Conservation (phyloP, 2,113 vertebrate species). For the Mesitornis unicolor region DNA sequence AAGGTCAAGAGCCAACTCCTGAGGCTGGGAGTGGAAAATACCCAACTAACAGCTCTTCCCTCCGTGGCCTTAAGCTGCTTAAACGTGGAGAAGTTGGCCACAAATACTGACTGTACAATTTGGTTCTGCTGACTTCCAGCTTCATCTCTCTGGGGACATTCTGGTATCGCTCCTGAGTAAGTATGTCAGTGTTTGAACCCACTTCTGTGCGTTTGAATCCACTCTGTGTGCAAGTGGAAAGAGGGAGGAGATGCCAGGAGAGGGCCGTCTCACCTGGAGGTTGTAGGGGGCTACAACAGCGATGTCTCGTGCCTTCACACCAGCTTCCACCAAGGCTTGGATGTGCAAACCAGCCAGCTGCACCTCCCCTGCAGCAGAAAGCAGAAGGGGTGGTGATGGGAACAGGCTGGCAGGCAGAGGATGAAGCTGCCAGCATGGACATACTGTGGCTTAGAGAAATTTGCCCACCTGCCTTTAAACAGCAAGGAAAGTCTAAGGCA, state of each 20-base stretch:
- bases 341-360: constrained; percentile 86
- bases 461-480: neutral
- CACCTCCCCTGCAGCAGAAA: constrained; percentile 83
- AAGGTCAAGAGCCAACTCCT: neutral
- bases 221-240: rapidly evolving
- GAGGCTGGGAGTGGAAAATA: neutral
- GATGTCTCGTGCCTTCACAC: constrained; percentile 84
- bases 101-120: neutral
- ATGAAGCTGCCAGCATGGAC: neutral
- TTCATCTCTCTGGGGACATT: rapidly evolving
- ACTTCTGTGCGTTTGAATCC: too few species aligned
- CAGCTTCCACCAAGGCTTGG: constrained; percentile 84
- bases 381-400: neutral
- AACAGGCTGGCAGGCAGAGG: neutral
- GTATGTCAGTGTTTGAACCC: neutral
- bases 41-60: neutral
- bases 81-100: neutral
- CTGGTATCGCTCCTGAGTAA: neutral
- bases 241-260: neutral
- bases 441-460: rapidly evolving
- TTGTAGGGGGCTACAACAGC: constrained; percentile 94
- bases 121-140: neutral
- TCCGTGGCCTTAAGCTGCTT: neutral
- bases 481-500: neutral
- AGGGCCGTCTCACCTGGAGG: constrained; percentile 80